Percentiles rank a stretch among this genome's conserved stretches.
Evolutionary conservation across 2,888 invertebrate species (phyloP).

Genomic region (Tinea trinotella): DNA sequence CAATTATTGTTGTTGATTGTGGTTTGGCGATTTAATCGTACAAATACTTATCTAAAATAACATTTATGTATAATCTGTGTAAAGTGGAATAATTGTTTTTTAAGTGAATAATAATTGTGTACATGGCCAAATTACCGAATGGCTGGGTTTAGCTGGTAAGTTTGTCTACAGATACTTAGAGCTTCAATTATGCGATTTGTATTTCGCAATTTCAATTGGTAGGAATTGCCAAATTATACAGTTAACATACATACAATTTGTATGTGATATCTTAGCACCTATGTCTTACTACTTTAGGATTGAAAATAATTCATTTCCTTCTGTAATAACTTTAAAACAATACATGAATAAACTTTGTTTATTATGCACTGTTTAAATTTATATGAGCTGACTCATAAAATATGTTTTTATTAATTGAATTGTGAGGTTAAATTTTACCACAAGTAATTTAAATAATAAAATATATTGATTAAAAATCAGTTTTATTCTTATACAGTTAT

Average conservation of each 20-base stretch:
- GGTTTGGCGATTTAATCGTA: not conserved
- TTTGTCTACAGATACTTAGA: slow-evolving; percentile 32
- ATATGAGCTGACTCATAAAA: no score
- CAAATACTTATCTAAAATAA: not conserved
- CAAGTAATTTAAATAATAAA: no score
- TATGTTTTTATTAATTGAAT: no score
- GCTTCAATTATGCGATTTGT: slow-evolving; percentile 44
- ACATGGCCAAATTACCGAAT: slow-evolving; percentile 70
- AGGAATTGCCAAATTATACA: slow-evolving; percentile 43
- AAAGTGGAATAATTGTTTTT: not conserved
- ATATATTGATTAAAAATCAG: no score
- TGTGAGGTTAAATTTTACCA: no score
- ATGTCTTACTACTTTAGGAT: not conserved
- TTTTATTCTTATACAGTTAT: no score
- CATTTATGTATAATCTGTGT: not conserved
- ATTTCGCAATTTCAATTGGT: slow-evolving; percentile 46
- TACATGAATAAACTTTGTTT: no score
- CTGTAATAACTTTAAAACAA: no score
- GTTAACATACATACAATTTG: not conserved
- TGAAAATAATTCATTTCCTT: not conserved
- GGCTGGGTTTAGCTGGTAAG: slow-evolving; percentile 73
- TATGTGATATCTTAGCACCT: not conserved
- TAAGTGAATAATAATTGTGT: slow-evolving; percentile 30
- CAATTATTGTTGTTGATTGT: not conserved
- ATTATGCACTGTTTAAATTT: no score